Percentiles rank a stretch among this genome's conserved stretches.
Conservation (phyloP, 2,797 vertebrate species). For the Parauchenoglanis punctatus region DNA sequence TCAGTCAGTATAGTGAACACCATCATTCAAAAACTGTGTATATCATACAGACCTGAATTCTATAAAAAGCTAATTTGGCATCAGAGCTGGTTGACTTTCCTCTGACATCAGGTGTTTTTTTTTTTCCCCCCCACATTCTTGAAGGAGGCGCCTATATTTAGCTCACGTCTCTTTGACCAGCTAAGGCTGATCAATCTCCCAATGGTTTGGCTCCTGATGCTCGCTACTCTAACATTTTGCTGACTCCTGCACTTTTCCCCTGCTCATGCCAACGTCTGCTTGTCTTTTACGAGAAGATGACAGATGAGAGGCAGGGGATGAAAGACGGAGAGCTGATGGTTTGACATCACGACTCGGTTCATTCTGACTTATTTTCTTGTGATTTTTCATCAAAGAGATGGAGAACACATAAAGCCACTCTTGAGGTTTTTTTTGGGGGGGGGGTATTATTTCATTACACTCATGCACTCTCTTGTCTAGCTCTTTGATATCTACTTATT, state of each 20-base stretch:
- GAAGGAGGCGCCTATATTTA: constrained; percentile 42
- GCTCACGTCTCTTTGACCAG: constrained; percentile 34
- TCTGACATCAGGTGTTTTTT: not conserved
- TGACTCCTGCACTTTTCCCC: constrained; percentile 38
- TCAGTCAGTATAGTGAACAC: not conserved
- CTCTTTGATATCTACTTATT: constrained; percentile 1
- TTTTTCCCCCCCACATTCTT: not conserved
- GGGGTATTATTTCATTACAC: constrained; percentile 12
- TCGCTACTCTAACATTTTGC: not conserved
- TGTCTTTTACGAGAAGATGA: constrained; percentile 29
- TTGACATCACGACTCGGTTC: constrained; percentile 42
- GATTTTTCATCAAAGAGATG: not conserved
- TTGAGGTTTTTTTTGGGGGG: not conserved
- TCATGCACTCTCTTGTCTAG: not conserved
- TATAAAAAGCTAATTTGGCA: not conserved
- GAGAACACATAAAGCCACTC: not conserved
- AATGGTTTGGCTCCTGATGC: constrained; percentile 39
- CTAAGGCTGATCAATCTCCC: constrained; percentile 39
- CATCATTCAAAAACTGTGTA: not conserved
- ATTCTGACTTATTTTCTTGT: not conserved
- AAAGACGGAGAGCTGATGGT: constrained; percentile 52
- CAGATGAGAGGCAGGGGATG: constrained; percentile 13
- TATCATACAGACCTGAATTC: not conserved
- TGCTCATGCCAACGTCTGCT: not conserved
- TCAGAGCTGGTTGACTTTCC: too few relatives aligned